Evolutionary conservation across 2,888 invertebrate genomes (phyloP), one percentile per base, ranked within the genome.

Genomic region (Pterobdella sp.): DNA sequence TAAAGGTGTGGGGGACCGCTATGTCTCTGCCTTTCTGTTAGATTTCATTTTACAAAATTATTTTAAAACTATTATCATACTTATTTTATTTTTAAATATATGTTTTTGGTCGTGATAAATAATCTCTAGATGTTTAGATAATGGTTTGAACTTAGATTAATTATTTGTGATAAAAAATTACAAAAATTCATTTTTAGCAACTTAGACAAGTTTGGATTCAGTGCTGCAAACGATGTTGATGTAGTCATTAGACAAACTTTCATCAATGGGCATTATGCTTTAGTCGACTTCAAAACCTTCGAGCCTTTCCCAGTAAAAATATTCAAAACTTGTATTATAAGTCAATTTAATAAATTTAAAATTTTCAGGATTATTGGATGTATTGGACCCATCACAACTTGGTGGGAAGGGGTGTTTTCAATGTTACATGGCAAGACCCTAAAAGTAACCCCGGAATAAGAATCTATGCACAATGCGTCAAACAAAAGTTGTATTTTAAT

Each of bases 351-450:
- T n/a, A n/a, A n/a, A n/a, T n/a, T n/a, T n/a, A n/a, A n/a, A n/a
- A n/a, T n/a, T n/a, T n/a, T 26, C 82, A 90, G 91, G 89, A 89
- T 78, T 92, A 90, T 84, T 93, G 91, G 88, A 88, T 90, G 80
- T 89, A 90, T 0, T 85, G 90, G 0, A 82, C 93, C 18, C 90
- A 89, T 83, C 93, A 93, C 83, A 88, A 87, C 77, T 84, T 93
- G 31, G 90, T 93, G 77, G 92, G 93, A 0, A 85, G 85, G 56
- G 86, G 86, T 81, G 90, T 90, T 0, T 81, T 91, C 2, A 72
- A 74, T 34, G 77, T 65, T 4, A 36, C 29, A 4, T 22, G 52
- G 31, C 31, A 7, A 0, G 29, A 84, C 77, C 2, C 76, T 71
- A 31, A 74, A 75, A 3, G 26, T 2, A 18, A 18, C 31, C n/a